A percentile compares a stretch with the other conserved stretches of the same genome.
These are phyloP conservation scores for Geothlypis trichas DNA, from an alignment of 2,113 vertebrate species.

Conservation along the genomic window DNA sequence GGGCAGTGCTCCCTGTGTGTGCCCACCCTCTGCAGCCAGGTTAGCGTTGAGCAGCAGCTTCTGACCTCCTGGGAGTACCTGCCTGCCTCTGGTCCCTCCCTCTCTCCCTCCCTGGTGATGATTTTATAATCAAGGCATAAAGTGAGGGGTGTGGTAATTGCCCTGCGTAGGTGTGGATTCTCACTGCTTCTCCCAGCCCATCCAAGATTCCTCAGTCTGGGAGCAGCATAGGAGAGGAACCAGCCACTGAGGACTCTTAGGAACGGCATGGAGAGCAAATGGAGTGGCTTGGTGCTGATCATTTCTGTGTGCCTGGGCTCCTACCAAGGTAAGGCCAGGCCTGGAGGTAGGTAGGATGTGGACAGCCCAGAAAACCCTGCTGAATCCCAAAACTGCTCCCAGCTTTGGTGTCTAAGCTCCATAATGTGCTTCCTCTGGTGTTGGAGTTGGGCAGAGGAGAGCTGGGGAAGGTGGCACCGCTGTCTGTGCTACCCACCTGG, in stretches of 20 bases:
- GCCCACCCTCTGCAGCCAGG: background rate
- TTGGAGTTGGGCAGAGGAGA: background rate
- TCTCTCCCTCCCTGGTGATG: constrained; percentile 5
- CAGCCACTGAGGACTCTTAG: constrained; percentile 2
- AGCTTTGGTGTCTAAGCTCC: background rate
- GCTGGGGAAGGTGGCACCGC: background rate
- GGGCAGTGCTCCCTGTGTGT: fast-evolving
- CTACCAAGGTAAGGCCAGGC: constrained; percentile 73
- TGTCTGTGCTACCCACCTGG: background rate
- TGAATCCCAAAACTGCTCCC: background rate
- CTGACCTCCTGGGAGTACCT: constrained; percentile 7
- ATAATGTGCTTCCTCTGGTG: fast-evolving
- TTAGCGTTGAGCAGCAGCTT: background rate
- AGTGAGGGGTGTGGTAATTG: constrained; percentile 63
- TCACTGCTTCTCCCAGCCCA: constrained; percentile 5
- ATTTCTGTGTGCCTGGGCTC: constrained; percentile 62
- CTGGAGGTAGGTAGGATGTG: background rate
- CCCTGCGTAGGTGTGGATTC: constrained; percentile 53
- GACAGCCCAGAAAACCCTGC: background rate
- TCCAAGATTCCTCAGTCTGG: constrained; percentile 49
- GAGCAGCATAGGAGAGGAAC: constrained; percentile 35
- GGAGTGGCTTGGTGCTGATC: constrained; percentile 67
- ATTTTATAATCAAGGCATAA: constrained; percentile 50
- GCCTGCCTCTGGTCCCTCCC: background rate
- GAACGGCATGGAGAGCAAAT: constrained; percentile 52